Base-by-base conservation (phyloP, 1,140 invertebrate species). In the Drosophila mauritiana region DNA sequence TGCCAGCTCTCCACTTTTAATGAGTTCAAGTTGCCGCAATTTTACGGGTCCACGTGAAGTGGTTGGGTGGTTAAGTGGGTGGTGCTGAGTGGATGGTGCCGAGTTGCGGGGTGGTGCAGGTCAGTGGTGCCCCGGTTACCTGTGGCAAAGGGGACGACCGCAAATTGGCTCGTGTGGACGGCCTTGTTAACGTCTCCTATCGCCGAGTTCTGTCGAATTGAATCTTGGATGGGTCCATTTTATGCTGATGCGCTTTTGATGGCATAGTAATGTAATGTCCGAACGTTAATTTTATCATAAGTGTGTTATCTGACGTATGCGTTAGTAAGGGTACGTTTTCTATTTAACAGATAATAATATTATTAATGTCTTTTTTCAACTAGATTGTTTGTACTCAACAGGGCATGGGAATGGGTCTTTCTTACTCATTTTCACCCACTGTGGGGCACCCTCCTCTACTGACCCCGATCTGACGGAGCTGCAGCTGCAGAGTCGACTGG, bases 161-260 rank as follows among this genome's bases (percentile, higher is more conserved):
- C 80, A 83, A 75, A 83, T 82, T 82, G 74, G 80, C 75, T 69
- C 61, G 69, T 78, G 62, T 56, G 63, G 55, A 70, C 64, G 42
- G 43, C 52, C 37, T 57, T 70, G 67, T 70, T 56, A 70, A 48
- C 46, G 65, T 39, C 67, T 68, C 40, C 20, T 55, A 40, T 69
- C 31, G 63, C 63, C 40, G 25, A 25, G 34, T 45, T 6, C 65
- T 69, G 10, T 48, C 65, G 54, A 70, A 70, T 70, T 56, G 20
- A 70, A 70, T 70, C 64, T 40, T 36, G n/a, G 31, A 57, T 39
- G 37, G 25, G 6, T 15, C 12, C 43, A 20, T 57, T 48, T 68
- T 52, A 65, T 37, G 46, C 31, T 68, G 61, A 65, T 68, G 61
- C 25, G 37, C 64, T 67, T 68, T 65, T 68, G 20, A 65, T 65